These are phyloP conservation scores for Scaptomyza caliginosa DNA, from an alignment of 2,888 invertebrate genomes.

Conservation along the genomic window DNA sequence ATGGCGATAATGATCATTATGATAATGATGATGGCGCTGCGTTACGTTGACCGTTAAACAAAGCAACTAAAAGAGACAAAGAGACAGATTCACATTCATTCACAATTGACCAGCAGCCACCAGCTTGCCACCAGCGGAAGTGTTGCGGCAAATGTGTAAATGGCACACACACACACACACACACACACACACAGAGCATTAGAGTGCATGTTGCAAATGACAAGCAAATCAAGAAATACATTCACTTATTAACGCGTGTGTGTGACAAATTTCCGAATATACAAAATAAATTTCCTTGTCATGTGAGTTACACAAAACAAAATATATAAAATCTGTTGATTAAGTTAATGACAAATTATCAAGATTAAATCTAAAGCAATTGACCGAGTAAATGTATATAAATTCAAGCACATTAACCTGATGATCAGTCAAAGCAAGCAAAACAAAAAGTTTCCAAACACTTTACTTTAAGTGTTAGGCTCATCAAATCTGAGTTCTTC, in stretches of 20 bases:
- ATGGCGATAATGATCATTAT: neutral
- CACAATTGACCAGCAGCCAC: slow-evolving; percentile 27
- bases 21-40: slow-evolving; percentile 42
- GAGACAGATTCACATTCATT: slow-evolving; percentile 10
- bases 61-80: slow-evolving; percentile 11
- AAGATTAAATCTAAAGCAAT: neutral
- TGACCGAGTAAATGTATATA: neutral
- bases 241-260: slow-evolving; percentile 1
- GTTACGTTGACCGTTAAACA: slow-evolving; percentile 58
- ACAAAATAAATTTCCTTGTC: neutral
- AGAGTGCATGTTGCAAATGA: slow-evolving; percentile 20
- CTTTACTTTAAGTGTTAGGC: no score
- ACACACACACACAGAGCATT: slow-evolving; percentile 5
- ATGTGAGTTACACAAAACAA: neutral
- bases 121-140: slow-evolving; percentile 55
- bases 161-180: slow-evolving; percentile 21
- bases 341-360: neutral
- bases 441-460: neutral
- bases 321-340: neutral
- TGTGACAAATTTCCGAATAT: neutral
- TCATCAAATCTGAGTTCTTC: no score
- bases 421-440: no score
- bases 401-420: neutral
- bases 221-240: slow-evolving; percentile 11
- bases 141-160: slow-evolving; percentile 43